These are phyloP conservation scores for Montifringilla adamsi DNA, from an alignment of 2,113 vertebrate species.

Conservation along the genomic window DNA sequence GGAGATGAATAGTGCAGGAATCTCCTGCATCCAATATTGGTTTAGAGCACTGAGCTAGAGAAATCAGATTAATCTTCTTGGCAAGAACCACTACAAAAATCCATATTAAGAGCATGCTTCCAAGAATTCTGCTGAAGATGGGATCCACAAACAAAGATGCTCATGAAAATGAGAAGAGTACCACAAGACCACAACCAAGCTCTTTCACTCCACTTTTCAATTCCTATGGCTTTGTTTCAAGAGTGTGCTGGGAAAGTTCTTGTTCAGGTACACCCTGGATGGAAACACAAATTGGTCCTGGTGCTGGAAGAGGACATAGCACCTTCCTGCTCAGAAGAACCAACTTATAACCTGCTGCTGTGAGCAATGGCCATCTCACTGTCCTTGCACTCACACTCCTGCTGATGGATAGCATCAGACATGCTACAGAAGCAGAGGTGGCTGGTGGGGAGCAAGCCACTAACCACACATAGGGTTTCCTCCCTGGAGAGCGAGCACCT, in stretches of 20 bases:
- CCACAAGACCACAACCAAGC: not conserved
- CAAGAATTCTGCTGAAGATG: not conserved
- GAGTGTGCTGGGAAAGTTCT: not conserved
- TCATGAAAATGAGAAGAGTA: not conserved
- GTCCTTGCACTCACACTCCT: not conserved
- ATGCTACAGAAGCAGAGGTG: not conserved
- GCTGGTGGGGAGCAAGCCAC: not conserved
- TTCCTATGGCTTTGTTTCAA: not conserved
- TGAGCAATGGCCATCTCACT: not conserved
- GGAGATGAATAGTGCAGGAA: not conserved
- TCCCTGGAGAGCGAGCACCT: fast-evolving
- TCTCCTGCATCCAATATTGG: not conserved
- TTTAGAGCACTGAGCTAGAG: not conserved
- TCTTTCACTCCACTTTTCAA: not conserved
- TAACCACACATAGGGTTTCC: not conserved
- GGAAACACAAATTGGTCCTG: not conserved
- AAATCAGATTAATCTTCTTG: not conserved
- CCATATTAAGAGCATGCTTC: not conserved
- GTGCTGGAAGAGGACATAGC: not conserved
- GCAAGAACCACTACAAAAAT: not conserved
- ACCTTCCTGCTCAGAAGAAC: not conserved
- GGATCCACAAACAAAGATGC: not conserved
- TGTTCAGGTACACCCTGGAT: not conserved
- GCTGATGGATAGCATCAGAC: not conserved
- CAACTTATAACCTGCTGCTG: not conserved